Evolutionary conservation across 2,888 invertebrate genomes (phyloP), one percentile per base, ranked within the genome.

Genomic region (Stenoptilia bipunctidactyla): DNA sequence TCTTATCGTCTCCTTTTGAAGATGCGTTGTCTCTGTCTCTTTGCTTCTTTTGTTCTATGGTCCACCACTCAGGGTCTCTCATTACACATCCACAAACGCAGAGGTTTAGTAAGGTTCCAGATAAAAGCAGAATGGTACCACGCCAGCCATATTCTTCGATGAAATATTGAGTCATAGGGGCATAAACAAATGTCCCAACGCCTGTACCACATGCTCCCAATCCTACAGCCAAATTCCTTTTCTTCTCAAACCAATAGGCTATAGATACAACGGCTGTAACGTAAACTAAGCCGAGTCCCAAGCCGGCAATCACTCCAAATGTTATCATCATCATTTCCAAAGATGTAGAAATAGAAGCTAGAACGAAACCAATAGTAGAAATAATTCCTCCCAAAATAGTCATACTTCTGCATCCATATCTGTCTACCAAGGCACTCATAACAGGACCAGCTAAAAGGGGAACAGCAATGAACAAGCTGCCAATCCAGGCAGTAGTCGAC

Each of bases 201-300:
- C 95, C 95, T 0, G 94, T 94, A 4, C 96, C 96, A 53, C 94
- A 93, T 0, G 94, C 94, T 1, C 94, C 93, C 40, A 96, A 80
- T 1, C 95, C 93, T 2, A 94, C 93, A 2, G 96, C 96, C 47
- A 96, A 85, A 36, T 92, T 92, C 27, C 95, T 86, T 58, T 91
- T 92, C 67, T 92, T 92, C 55, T 96, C 94, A 68, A 96, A 96
- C 91, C 96, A 96, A 63, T 93, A 95, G 5, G 96, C 95, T 43
- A 96, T 93, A 40, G 93, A 92, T 3, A 96, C 95, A 3, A 96
- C 95, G 4, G 95, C 94, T 1, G 95, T 93, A 9, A 95, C 94
- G 62, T 94, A 96, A 39, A 92, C 92, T 38, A 93, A 71, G 4
- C 94, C 93, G 47, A 96, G 79, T 1, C 95, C 96, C 43, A 95